These are phyloP conservation scores for Podarcis raffonei DNA, from an alignment of 2,113 vertebrate genomes.

Conservation along the genomic window DNA sequence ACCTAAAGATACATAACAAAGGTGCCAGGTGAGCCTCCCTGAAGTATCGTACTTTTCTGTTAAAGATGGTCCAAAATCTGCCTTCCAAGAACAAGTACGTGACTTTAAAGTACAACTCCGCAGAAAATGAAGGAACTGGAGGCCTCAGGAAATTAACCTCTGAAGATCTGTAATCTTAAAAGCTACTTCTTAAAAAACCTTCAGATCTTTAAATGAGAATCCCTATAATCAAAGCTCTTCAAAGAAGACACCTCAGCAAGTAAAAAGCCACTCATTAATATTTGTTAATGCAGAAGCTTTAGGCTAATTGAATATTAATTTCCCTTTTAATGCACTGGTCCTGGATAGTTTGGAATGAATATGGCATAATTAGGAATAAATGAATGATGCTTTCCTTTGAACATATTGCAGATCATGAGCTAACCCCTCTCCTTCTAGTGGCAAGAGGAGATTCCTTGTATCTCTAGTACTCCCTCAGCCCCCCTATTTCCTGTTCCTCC, in stretches of 20 bases:
- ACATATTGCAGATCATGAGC: background rate
- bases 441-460: background rate
- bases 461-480: background rate
- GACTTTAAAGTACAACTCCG: constrained; percentile 32
- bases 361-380: constrained; percentile 65
- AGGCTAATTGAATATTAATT: constrained; percentile 69
- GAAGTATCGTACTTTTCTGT: no score
- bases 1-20: no score
- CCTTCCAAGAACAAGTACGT: background rate
- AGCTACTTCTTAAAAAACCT: constrained; percentile 48
- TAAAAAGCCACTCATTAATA: constrained; percentile 64
- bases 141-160: constrained; percentile 38
- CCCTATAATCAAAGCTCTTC: constrained; percentile 41
- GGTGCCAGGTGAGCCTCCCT: no score
- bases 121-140: constrained; percentile 43
- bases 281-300: constrained; percentile 63
- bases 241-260: constrained; percentile 60
- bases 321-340: constrained; percentile 59
- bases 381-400: background rate
- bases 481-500: background rate
- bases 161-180: constrained; percentile 50
- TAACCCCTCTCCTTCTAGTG: background rate
- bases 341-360: constrained; percentile 65
- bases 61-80: no score
- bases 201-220: constrained; percentile 50